Evolutionary conservation across 2,888 invertebrate genomes (phyloP), one percentile per base, ranked within the genome.

Genomic region (Drosophila ochracea): DNA sequence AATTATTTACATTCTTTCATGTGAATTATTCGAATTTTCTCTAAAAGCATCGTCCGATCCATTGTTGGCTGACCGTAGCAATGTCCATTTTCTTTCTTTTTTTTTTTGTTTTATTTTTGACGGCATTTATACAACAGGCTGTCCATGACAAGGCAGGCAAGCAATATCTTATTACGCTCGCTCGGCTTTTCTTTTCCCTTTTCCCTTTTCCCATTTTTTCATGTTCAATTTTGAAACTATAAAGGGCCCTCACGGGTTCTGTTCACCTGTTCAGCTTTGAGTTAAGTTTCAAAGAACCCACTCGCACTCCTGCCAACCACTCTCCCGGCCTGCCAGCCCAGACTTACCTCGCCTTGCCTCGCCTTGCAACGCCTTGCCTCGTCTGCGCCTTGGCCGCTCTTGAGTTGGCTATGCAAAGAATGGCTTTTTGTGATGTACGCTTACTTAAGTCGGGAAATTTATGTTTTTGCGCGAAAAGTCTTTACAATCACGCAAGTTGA

Each of bases 221-320:
- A 31, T 13, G 7, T 43, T 64, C 39, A 49, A 53, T 47, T 30
- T 62, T 59, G 60, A 65, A 68, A 64, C 71, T 64, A 75, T 77
- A 81, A 83, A 80, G 53, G 78, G 66, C 72, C 78, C 37, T 19
- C 16, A 53, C 60, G 63, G 74, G 68, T 59, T 50, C 41, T 55
- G 50, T 43, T 76, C 74, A 67, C 66, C 63, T 37, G 25, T 25
- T 25, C 25, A 25, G 19, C 59, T 67, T 67, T 74, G 72, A 74
- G 74, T 62, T 77, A 64, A 62, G 52, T 78, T 78, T 77, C 74
- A 78, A 74, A 71, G 67, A 57, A 55, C 70, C 74, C 41, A 41
- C 41, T 37, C 30, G 39, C 66, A 54, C 52, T 37, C 33, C 39
- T 16, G 37, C 30, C 39, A 9, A 37, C 25, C 39, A 9, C 9